Percentiles rank a stretch among this genome's conserved stretches.
phyloP scores from a whole-genome alignment of 2,113 vertebrate species.

The Paramisgurnus dabryanus region DNA sequence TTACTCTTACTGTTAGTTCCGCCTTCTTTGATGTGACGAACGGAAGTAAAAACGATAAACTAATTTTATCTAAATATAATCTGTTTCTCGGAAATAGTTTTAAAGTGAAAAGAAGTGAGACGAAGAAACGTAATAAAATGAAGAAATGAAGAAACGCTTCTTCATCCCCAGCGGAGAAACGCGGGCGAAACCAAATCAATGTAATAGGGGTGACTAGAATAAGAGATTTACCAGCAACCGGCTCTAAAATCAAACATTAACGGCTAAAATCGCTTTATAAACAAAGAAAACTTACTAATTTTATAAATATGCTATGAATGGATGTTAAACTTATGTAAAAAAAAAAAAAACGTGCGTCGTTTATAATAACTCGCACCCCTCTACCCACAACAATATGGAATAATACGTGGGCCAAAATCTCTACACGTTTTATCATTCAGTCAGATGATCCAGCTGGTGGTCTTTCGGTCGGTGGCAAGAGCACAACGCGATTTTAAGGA shows the following conservation, averaged over 20 bases:
- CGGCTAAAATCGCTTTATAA: not conserved
- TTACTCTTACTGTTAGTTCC: not conserved
- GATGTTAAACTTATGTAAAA: not conserved
- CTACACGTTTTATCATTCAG: not conserved
- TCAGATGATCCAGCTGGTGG: constrained; percentile 12
- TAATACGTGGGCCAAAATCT: not conserved
- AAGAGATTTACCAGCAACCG: not conserved
- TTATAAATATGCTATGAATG: not conserved
- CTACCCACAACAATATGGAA: not conserved
- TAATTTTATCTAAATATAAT: not conserved
- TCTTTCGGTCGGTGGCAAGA: not conserved
- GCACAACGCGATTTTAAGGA: not conserved
- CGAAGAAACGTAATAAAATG: too few species aligned
- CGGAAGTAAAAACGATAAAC: not conserved
- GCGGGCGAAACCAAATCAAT: constrained; percentile 9
- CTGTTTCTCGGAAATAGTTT: not conserved
- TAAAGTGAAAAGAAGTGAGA: not conserved
- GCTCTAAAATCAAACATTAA: not conserved
- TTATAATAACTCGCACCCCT: not conserved
- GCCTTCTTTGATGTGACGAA: not conserved
- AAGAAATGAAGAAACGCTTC: not conserved
- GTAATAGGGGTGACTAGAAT: not conserved
- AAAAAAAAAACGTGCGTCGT: not conserved
- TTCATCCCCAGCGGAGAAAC: constrained; percentile 26
- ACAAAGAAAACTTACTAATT: too few species aligned